Conservation (phyloP, 2,113 vertebrate species). For the Scomber colias region DNA sequence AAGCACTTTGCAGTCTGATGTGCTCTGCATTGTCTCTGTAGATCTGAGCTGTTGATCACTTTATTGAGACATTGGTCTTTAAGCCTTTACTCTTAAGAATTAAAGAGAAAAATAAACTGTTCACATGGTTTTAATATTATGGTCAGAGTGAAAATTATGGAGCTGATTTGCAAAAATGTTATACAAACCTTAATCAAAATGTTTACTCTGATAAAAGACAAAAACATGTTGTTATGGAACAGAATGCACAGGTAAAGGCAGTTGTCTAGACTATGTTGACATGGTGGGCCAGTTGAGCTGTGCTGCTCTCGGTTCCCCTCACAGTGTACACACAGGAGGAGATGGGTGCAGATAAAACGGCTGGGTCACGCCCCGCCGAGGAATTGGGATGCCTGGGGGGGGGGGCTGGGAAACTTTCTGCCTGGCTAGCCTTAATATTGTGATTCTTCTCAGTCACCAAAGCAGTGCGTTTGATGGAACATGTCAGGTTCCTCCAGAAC, state of each 20-base stretch:
- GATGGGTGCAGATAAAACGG: slow-evolving; percentile 79
- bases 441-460: slow-evolving; percentile 71
- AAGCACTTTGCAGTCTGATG: slow-evolving; percentile 56
- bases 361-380: slow-evolving; percentile 73
- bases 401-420: slow-evolving; percentile 67
- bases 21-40: slow-evolving; percentile 43
- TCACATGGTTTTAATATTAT: neutral
- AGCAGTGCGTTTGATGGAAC: slow-evolving; percentile 72
- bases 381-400: slow-evolving; percentile 78
- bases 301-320: slow-evolving; percentile 37
- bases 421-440: slow-evolving; percentile 73
- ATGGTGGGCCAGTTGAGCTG: slow-evolving; percentile 53
- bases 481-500: slow-evolving; percentile 73
- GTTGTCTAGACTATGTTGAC: slow-evolving; percentile 62
- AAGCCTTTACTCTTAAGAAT: slow-evolving; percentile 28
- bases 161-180: neutral
- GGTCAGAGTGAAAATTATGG: neutral
- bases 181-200: neutral
- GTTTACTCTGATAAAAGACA: neutral
- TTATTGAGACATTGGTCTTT: slow-evolving; percentile 31
- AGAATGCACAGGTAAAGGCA: slow-evolving; percentile 51
- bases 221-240: neutral
- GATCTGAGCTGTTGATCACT: slow-evolving; percentile 38
- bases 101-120: neutral
- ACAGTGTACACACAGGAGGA: slow-evolving; percentile 74